These are phyloP conservation scores for Gymnopithys bicolor DNA, from an alignment of 2,797 vertebrate genomes.

Conservation along the genomic window DNA sequence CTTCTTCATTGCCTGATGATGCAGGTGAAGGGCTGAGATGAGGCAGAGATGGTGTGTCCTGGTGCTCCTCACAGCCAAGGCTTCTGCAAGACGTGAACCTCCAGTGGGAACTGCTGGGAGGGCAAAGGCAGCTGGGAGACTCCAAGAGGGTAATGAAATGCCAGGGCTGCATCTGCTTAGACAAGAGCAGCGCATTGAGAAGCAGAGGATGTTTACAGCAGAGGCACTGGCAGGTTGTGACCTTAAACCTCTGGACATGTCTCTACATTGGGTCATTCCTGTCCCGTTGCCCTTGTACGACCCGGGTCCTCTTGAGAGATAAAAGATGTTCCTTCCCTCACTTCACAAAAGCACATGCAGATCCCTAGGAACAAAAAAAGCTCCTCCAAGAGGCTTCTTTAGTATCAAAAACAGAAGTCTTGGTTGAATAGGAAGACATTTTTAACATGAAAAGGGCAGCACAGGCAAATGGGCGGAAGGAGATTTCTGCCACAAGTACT, in stretches of 20 bases:
- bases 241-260: not conserved
- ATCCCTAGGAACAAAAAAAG: not conserved
- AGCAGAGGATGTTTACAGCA: not conserved
- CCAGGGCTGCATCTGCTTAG: not conserved
- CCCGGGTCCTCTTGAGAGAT: not conserved
- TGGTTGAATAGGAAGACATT: not conserved
- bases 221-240: not conserved
- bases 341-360: not conserved
- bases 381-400: not conserved
- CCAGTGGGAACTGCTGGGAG: fast-evolving
- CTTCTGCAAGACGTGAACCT: not conserved
- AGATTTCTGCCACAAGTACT: not conserved
- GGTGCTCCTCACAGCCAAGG: not conserved
- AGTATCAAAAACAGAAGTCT: not conserved
- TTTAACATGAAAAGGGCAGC: not conserved
- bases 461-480: not conserved
- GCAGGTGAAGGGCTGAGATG: not conserved
- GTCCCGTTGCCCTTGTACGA: not conserved
- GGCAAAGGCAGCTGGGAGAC: not conserved
- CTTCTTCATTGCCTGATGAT: not conserved
- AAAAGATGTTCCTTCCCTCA: not conserved
- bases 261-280: not conserved
- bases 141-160: not conserved
- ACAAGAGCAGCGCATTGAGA: not conserved
- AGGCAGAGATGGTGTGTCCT: not conserved